Evolutionary conservation across 2,113 vertebrate species (phyloP).

Genomic region (Cyanoderma ruficeps): DNA sequence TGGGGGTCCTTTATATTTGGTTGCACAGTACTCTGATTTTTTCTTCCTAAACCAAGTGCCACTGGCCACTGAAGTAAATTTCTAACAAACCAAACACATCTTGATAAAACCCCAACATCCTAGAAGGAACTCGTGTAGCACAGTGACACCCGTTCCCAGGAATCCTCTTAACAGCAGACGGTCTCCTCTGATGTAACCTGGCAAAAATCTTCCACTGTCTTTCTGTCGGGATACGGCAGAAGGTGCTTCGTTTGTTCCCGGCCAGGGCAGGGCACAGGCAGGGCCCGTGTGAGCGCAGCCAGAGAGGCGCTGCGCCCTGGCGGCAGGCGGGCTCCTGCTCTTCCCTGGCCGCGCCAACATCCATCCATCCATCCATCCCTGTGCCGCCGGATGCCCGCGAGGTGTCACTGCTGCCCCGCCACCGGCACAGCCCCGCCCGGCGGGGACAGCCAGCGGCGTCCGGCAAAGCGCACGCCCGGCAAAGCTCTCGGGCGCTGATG

Average conservation of each 20-base stretch:
- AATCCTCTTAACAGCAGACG: rapidly evolving
- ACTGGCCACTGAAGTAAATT: neutral
- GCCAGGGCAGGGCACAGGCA: no score
- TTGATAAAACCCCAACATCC: rapidly evolving
- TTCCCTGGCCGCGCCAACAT: rapidly evolving
- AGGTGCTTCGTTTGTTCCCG: neutral
- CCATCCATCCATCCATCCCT: neutral
- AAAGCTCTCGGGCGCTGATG: rapidly evolving
- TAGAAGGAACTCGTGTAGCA: neutral
- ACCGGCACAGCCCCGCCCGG: neutral
- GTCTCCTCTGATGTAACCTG: neutral
- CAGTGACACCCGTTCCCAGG: rapidly evolving
- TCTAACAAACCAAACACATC: neutral
- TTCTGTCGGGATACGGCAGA: rapidly evolving
- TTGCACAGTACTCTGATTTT: neutral
- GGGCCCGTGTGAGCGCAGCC: rapidly evolving
- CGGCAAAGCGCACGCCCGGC: rapidly evolving
- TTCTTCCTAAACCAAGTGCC: neutral
- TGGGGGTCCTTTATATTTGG: neutral
- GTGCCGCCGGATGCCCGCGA: neutral
- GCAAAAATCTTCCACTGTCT: neutral
- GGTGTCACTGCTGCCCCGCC: neutral
- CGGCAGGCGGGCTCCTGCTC: neutral
- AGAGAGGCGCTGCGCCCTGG: neutral
- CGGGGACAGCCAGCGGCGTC: rapidly evolving